phyloP scores from a whole-genome alignment of 2,888 invertebrate genomes.

The Drosophila formosana region DNA sequence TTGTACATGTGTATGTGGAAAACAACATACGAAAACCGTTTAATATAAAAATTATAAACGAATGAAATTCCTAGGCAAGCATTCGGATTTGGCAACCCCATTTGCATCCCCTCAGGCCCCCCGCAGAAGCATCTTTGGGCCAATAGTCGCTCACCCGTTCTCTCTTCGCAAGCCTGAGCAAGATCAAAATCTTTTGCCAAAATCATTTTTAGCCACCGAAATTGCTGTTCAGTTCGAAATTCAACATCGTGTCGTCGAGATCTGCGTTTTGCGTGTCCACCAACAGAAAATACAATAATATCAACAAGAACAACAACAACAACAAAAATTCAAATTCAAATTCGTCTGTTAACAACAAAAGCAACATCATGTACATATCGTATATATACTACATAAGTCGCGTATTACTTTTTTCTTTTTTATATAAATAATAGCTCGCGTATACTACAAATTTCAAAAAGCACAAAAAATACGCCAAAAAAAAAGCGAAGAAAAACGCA shows the following conservation, averaged over 20 bases:
- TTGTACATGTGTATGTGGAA: slow-evolving; percentile 13
- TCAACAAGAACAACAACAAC: slow-evolving; percentile 25
- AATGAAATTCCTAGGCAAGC: slow-evolving; percentile 67
- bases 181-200: slow-evolving; percentile 60
- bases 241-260: slow-evolving; percentile 70
- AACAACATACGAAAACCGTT: slow-evolving; percentile 47
- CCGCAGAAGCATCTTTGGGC: slow-evolving; percentile 4
- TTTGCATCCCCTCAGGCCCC: background rate
- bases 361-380: slow-evolving; percentile 58
- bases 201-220: slow-evolving; percentile 71
- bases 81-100: slow-evolving; percentile 6
- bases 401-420: slow-evolving; percentile 46
- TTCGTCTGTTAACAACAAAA: slow-evolving; percentile 46
- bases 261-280: slow-evolving; percentile 45
- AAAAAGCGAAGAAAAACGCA: slow-evolving; percentile 22
- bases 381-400: slow-evolving; percentile 38
- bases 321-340: slow-evolving; percentile 19
- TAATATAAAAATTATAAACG: slow-evolving; percentile 64
- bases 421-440: slow-evolving; percentile 69
- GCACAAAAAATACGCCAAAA: slow-evolving; percentile 22
- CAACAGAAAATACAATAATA: slow-evolving; percentile 23
- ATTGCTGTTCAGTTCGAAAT: slow-evolving; percentile 73
- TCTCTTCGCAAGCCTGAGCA: slow-evolving; percentile 43
- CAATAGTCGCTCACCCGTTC: slow-evolving; percentile 33
- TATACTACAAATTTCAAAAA: slow-evolving; percentile 49